These are phyloP conservation scores for Isurus oxyrinchus DNA, from an alignment of 2,113 vertebrate species.

Conservation along the genomic window DNA sequence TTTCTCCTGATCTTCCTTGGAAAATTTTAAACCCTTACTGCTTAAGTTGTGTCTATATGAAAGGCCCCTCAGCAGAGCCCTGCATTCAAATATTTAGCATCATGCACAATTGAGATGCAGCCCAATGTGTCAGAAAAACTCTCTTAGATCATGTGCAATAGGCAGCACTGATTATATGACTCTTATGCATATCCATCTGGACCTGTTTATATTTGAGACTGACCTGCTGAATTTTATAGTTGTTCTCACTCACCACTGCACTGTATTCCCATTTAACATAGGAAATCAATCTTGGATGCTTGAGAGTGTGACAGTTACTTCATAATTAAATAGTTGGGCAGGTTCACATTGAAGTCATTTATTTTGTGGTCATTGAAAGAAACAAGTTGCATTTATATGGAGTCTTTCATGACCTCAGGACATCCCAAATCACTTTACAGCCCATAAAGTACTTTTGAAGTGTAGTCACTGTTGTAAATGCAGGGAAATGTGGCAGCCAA, in stretches of 20 bases:
- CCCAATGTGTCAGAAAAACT: background rate
- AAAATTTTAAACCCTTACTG: background rate
- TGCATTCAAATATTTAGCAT: background rate
- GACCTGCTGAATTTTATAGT: background rate
- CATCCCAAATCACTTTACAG: no score
- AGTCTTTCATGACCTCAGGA: no score
- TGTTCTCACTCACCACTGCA: background rate
- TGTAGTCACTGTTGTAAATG: no score
- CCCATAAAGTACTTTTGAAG: no score
- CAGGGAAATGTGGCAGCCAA: no score
- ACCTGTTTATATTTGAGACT: background rate
- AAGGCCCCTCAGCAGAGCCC: background rate
- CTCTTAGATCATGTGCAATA: background rate
- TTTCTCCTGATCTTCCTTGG: background rate
- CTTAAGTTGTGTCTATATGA: background rate
- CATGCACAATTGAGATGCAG: background rate
- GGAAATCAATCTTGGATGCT: background rate
- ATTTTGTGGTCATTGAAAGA: background rate
- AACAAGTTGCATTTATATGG: no score
- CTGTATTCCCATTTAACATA: background rate
- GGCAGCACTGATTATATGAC: background rate
- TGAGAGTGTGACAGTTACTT: background rate
- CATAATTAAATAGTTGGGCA: background rate
- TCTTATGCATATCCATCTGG: background rate
- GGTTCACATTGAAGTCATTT: background rate